Conservation (phyloP, 2,797 vertebrate species). For the Sebastes diploproa region DNA sequence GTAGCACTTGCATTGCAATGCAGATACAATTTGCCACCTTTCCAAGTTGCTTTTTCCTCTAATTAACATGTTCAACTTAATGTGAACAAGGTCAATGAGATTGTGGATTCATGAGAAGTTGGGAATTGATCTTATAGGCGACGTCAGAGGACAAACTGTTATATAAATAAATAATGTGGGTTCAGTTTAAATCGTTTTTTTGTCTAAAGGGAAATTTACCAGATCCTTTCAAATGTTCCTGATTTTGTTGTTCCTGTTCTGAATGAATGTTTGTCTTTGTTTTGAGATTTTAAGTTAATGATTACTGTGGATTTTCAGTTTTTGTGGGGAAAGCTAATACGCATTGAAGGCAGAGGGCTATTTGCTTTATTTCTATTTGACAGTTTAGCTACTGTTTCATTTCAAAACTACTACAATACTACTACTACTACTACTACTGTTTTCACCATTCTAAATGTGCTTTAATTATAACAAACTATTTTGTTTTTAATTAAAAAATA, state of each 20-base stretch:
- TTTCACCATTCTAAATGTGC: neutral
- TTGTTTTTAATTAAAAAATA: neutral
- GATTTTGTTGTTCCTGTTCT: neutral
- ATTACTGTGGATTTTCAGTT: neutral
- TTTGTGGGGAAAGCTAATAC: neutral
- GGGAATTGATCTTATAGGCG: neutral
- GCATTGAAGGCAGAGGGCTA: neutral
- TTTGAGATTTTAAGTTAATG: neutral
- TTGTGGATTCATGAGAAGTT: slow-evolving; percentile 18
- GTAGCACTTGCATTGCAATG: slow-evolving; percentile 14
- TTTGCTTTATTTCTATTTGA: neutral
- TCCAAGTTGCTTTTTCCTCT: slow-evolving; percentile 14
- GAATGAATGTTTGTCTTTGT: neutral
- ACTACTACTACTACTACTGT: neutral
- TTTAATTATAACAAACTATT: neutral
- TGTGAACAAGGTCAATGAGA: slow-evolving; percentile 30
- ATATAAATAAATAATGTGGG: neutral
- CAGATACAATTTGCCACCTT: slow-evolving; percentile 41
- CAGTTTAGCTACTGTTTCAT: neutral
- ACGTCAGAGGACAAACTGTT: neutral
- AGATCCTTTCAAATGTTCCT: neutral
- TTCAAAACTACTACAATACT: neutral
- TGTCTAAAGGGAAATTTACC: neutral
- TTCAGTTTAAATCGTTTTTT: neutral
- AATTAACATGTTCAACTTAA: slow-evolving; percentile 41